phyloP scores from a whole-genome alignment of 2,113 vertebrate genomes.

The Glaucomys volans region DNA sequence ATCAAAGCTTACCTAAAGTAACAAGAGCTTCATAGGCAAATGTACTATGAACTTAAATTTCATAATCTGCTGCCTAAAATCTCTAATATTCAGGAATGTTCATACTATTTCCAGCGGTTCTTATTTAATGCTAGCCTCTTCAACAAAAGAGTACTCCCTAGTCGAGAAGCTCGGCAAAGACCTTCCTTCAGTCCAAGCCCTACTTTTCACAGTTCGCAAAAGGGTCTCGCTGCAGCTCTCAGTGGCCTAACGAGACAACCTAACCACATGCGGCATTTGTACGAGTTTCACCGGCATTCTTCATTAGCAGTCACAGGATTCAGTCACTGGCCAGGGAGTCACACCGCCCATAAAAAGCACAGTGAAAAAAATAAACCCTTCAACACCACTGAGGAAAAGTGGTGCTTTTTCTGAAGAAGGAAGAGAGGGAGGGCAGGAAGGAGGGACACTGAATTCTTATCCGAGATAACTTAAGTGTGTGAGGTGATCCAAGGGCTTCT shows the following conservation, averaged over 20 bases:
- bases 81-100: not conserved
- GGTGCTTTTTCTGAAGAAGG: not conserved
- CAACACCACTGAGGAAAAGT: not conserved
- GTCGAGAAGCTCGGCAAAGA: not conserved
- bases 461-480: not conserved
- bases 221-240: not conserved
- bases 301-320: not conserved
- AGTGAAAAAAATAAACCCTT: not conserved
- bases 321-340: not conserved
- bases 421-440: too few relatives aligned
- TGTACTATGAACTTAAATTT: not conserved
- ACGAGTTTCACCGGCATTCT: not conserved
- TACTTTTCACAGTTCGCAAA: not conserved
- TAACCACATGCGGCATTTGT: not conserved
- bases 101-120: not conserved
- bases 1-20: not conserved
- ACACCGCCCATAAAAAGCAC: not conserved
- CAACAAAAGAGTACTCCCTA: not conserved
- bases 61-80: not conserved
- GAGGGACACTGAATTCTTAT: not conserved
- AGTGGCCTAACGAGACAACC: accelerated
- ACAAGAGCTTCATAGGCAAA: not conserved
- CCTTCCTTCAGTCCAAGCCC: not conserved
- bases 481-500: not conserved
- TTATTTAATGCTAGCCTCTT: not conserved